Evolutionary conservation across 1,140 invertebrate genomes (phyloP).

Genomic region (Holcopasites calliopsidis): DNA sequence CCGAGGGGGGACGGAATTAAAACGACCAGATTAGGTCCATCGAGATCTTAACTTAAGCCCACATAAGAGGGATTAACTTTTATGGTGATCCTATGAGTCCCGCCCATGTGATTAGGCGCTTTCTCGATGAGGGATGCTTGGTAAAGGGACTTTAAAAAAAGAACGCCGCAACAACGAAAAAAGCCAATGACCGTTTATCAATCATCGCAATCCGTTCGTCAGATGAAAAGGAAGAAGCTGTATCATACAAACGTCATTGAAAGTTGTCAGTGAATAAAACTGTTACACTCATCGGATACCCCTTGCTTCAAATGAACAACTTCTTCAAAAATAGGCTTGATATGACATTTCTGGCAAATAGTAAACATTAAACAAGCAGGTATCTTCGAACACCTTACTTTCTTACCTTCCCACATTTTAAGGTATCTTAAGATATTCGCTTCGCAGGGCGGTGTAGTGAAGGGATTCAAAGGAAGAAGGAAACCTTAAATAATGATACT

Average conservation of each 20-base stretch:
- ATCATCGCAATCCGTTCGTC: background rate
- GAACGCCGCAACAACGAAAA: background rate
- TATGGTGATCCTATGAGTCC: slow-evolving; percentile 12
- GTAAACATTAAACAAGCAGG: too few relatives aligned
- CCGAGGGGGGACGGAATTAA: slow-evolving; percentile 3
- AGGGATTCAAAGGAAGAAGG: background rate
- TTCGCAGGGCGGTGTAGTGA: too few relatives aligned
- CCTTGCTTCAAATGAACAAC: background rate
- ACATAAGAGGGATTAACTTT: slow-evolving; percentile 46
- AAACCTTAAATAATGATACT: background rate
- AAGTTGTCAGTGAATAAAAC: background rate
- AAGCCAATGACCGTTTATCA: background rate
- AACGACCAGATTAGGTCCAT: background rate
- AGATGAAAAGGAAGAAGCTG: background rate
- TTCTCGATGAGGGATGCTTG: background rate
- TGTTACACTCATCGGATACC: too few relatives aligned
- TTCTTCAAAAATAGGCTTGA: too few relatives aligned
- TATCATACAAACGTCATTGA: background rate
- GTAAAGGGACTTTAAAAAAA: background rate
- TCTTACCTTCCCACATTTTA: background rate
- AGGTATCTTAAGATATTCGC: too few relatives aligned
- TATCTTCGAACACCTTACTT: too few relatives aligned
- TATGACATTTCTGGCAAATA: too few relatives aligned
- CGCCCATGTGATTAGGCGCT: slow-evolving; percentile 40
- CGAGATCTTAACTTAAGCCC: slow-evolving; percentile 22